A percentile compares a stretch with the other conserved stretches of the same genome.
Conservation (phyloP, 2,113 vertebrate genomes). For the Lophius piscatorius region DNA sequence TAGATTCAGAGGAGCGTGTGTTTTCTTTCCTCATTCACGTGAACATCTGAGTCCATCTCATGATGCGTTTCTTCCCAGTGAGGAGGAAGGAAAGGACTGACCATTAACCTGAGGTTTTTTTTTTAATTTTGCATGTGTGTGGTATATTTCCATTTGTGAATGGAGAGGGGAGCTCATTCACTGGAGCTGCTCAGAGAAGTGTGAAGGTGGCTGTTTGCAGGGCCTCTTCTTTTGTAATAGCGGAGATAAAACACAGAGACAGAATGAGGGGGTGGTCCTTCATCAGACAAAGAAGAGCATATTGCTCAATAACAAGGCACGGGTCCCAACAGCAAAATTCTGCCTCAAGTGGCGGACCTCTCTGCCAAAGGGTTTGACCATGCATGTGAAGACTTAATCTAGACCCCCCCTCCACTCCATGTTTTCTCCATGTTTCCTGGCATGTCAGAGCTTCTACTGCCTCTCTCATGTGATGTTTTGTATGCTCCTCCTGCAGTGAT, state of each 20-base stretch:
- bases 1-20: constrained; percentile 60
- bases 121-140: constrained; percentile 7
- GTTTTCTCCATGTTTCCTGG: constrained; percentile 16
- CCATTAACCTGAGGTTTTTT: too few relatives aligned
- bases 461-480: not conserved
- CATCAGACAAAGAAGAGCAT: constrained; percentile 39
- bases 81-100: constrained; percentile 32
- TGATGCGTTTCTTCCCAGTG: constrained; percentile 10
- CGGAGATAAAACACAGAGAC: constrained; percentile 61
- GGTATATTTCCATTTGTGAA: constrained; percentile 46
- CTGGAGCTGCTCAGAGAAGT: constrained; percentile 44
- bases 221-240: constrained; percentile 65
- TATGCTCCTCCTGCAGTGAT: too few relatives aligned
- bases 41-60: constrained; percentile 25
- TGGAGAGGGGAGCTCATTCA: constrained; percentile 48
- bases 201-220: constrained; percentile 56
- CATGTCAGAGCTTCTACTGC: constrained; percentile 20
- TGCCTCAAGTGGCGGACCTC: constrained; percentile 34
- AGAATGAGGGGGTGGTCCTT: constrained; percentile 48
- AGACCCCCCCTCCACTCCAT: not conserved
- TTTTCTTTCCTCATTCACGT: constrained; percentile 51
- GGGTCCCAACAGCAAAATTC: constrained; percentile 46
- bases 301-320: constrained; percentile 61
- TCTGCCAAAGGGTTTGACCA: constrained; percentile 10
- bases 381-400: constrained; percentile 18